Evolutionary conservation across 30 jellyfish, hydroid and myxozoan species (phyloP).

Genomic region (Pseudorhiza aurosa): DNA sequence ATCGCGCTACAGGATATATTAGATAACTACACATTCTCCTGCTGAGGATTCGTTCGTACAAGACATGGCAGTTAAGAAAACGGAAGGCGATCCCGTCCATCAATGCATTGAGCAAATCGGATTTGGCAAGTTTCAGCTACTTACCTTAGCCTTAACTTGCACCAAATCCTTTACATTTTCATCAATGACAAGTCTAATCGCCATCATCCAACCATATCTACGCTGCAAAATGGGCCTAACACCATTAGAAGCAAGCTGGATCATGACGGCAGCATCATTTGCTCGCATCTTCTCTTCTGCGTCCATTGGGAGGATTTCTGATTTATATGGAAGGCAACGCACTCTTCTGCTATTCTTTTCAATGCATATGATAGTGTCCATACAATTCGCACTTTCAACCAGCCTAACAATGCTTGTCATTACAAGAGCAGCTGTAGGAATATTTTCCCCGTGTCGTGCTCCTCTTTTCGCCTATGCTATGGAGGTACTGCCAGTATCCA

Average conservation of each 20-base stretch:
- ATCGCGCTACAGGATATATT: no score
- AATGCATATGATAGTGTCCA: not conserved
- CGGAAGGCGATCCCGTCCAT: not conserved
- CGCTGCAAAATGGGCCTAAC: slow-evolving; percentile 9
- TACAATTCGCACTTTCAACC: slow-evolving; percentile 1
- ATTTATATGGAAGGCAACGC: slow-evolving; percentile 4
- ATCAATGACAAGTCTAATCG: not conserved
- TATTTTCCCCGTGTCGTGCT: not conserved
- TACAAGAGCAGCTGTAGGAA: not conserved
- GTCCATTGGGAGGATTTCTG: slow-evolving; percentile 1
- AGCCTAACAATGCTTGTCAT: slow-evolving; percentile 1
- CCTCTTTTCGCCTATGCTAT: not conserved
- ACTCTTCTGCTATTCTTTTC: not conserved
- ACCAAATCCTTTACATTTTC: not conserved
- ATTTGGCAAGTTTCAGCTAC: slow-evolving; percentile 2
- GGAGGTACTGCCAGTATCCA: slow-evolving; percentile 14
- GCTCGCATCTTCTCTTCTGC: not conserved
- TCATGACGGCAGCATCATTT: not conserved
- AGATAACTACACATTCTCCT: no score
- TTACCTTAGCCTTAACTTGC: not conserved
- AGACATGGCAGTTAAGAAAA: no score
- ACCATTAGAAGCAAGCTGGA: not conserved
- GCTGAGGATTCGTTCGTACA: no score
- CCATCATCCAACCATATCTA: slow-evolving; percentile 2
- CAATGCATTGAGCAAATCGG: not conserved